These are phyloP conservation scores for Epinephelus awoara DNA, from an alignment of 2,797 vertebrate species.

Conservation along the genomic window DNA sequence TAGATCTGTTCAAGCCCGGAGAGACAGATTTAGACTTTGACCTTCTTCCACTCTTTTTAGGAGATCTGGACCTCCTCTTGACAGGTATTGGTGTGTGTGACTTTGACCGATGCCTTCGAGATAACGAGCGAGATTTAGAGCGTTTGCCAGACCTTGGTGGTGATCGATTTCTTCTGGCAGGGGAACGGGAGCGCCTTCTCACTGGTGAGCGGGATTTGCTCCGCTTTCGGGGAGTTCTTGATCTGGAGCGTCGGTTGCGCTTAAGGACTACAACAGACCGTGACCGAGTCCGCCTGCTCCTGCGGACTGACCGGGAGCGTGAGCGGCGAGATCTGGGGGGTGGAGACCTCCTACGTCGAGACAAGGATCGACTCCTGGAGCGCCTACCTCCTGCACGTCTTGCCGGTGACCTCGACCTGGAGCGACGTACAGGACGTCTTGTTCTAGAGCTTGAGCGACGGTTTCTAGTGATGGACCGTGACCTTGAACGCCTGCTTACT, in stretches of 20 bases:
- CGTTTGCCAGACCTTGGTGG: constrained; percentile 69
- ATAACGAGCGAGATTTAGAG: constrained; percentile 80
- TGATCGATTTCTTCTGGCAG: constrained; percentile 73
- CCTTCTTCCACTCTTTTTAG: constrained; percentile 60
- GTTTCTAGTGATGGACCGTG: constrained; percentile 67
- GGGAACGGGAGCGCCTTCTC: constrained; percentile 80
- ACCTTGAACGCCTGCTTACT: constrained; percentile 71
- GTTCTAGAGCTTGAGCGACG: constrained; percentile 81
- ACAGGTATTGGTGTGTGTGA: constrained; percentile 63
- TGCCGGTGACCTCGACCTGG: constrained; percentile 76
- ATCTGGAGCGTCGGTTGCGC: constrained; percentile 79
- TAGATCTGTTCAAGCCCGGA: constrained; percentile 64
- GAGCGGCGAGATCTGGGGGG: constrained; percentile 80
- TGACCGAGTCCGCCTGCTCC: constrained; percentile 81
- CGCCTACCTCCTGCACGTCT: constrained; percentile 80
- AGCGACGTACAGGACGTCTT: constrained; percentile 75
- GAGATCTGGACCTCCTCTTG: constrained; percentile 76
- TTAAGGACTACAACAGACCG: constrained; percentile 80
- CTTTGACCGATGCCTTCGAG: constrained; percentile 74
- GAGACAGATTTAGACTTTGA: constrained; percentile 79
- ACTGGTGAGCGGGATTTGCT: constrained; percentile 84
- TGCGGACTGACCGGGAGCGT: constrained; percentile 79
- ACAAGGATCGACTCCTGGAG: constrained; percentile 83
- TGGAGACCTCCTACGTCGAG: constrained; percentile 80
- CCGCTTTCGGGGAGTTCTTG: constrained; percentile 74